Base-by-base conservation (phyloP, 2,113 vertebrate genomes). In the Tragelaphus buxtoni region DNA sequence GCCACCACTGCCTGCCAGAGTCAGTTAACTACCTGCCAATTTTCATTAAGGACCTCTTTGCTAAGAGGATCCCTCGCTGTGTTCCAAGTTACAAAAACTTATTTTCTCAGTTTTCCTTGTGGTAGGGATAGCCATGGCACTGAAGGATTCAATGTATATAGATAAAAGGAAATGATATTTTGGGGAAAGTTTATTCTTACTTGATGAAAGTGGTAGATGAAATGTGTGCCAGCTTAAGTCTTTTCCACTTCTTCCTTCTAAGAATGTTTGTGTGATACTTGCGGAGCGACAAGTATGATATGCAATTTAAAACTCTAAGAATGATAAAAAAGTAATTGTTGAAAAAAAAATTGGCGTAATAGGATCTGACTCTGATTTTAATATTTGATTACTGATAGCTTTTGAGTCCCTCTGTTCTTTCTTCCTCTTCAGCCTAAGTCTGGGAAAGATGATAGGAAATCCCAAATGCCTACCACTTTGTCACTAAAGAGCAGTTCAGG, bases 161-260 rank as follows among this genome's bases (percentile, higher is more conserved):
- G 12, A 12, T 1, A 45, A 92, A 89, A 81, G 69, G 22, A 74
- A 74, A 42, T 74, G 6, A 42, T 24, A 72, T 42, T 74, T 42
- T 74, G 39, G 39, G 22, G 9, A 24, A 86, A 42, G 2, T 45
- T 55, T 90, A 49, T 53, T 18, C 12, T 56, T 32, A 81, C 10
- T 65, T 51, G 7, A 58, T 45, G 63, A 95, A 88, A 82, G 9
- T 26, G 3, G 4, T 49, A 32, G 16, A 11, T 84, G 26, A 0
- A 17, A 32, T 93, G 16, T 0, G 0, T 74, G 2, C 1, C 20
- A 30, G 17, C 9, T 76, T 69, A 42, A 18, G 7, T 51, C 17
- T 76, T 60, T 55, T 22, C 4, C 2, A 16, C 5, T 90, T 53
- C 24, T 16, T 56, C 22, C 1, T 83, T 7, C 51, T 18, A 30